phyloP scores from a whole-genome alignment of 2,113 vertebrate genomes.

The Oxygymnocypris stewartii region DNA sequence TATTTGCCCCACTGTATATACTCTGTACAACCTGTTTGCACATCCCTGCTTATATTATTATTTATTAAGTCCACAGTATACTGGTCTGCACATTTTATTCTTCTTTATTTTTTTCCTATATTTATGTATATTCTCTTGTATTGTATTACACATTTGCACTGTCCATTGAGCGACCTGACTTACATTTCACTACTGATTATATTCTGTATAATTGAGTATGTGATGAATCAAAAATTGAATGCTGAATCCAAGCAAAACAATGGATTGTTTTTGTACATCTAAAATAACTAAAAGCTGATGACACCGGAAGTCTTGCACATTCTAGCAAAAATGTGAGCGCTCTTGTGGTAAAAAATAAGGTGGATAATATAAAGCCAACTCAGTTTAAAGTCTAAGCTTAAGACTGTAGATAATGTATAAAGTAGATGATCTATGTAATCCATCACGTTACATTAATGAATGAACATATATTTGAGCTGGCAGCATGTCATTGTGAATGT shows the following conservation, averaged over 20 bases:
- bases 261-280: not conserved
- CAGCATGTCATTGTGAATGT: not conserved
- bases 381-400: not conserved
- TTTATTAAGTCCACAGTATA: too few relatives aligned
- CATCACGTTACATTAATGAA: not conserved
- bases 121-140: too few relatives aligned
- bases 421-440: not conserved
- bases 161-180: too few relatives aligned
- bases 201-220: too few relatives aligned
- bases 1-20: too few relatives aligned
- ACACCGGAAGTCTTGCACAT: not conserved
- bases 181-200: too few relatives aligned
- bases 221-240: too few relatives aligned
- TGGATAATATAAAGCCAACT: conserved; percentile 6
- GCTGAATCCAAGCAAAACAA: not conserved
- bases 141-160: too few relatives aligned
- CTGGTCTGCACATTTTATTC: too few relatives aligned
- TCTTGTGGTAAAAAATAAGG: not conserved
- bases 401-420: not conserved
- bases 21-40: too few relatives aligned
- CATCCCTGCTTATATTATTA: too few relatives aligned
- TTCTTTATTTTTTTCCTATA: too few relatives aligned
- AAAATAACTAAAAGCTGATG: not conserved
- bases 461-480: not conserved
- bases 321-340: not conserved